A percentile compares a stretch with the other conserved stretches of the same genome.
Conservation (phyloP, 2,113 vertebrate species). For the Atractosteus spatula region DNA sequence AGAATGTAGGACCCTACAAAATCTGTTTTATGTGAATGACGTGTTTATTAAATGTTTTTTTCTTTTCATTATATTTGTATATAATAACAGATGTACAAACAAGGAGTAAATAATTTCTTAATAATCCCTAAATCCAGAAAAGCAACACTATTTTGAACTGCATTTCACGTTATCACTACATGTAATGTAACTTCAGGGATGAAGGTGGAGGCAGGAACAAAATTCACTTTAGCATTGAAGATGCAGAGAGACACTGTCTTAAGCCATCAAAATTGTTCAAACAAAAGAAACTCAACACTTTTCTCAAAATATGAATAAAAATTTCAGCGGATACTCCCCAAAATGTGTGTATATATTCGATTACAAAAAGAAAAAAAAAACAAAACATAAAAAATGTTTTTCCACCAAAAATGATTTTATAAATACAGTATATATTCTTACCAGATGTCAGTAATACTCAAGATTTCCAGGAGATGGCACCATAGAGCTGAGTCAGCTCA, state of each 20-base stretch:
- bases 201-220: slow-evolving; percentile 14
- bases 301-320: slow-evolving; percentile 53
- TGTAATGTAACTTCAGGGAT: slow-evolving; percentile 13
- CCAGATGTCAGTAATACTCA: slow-evolving; percentile 66
- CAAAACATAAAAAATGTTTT: slow-evolving; percentile 38
- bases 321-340: slow-evolving; percentile 52
- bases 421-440: slow-evolving; percentile 51
- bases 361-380: slow-evolving; percentile 47
- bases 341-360: slow-evolving; percentile 39
- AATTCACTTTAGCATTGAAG: slow-evolving; percentile 8
- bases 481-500: slow-evolving; percentile 68
- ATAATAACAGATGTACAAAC: slow-evolving; percentile 48
- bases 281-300: slow-evolving; percentile 49
- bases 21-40: slow-evolving; percentile 51
- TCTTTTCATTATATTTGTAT: slow-evolving; percentile 40
- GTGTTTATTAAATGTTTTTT: slow-evolving; percentile 50
- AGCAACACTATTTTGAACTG: slow-evolving; percentile 34
- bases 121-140: slow-evolving; percentile 37
- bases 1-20: slow-evolving; percentile 43
- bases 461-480: slow-evolving; percentile 78
- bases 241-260: slow-evolving; percentile 32
- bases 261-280: slow-evolving; percentile 51
- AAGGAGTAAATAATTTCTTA: background rate
- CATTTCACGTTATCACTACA: slow-evolving; percentile 8
- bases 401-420: slow-evolving; percentile 38